Evolutionary conservation across 1,140 invertebrate species (phyloP).

Genomic region (Anagrus nilaparvatae): DNA sequence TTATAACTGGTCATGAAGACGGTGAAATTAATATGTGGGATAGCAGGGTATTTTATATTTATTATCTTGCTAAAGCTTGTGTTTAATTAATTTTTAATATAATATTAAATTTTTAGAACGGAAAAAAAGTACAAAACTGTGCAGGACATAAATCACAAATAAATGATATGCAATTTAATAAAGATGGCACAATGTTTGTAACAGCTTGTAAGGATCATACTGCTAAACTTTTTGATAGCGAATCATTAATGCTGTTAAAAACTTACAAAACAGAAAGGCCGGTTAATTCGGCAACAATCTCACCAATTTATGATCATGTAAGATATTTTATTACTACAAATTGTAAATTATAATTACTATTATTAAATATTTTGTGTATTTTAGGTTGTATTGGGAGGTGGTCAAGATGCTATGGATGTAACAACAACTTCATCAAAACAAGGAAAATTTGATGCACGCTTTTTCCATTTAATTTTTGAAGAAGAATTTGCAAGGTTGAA

Average conservation of each 20-base stretch:
- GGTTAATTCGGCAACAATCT: slow-evolving; percentile 93
- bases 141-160: slow-evolving; percentile 78
- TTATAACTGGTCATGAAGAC: slow-evolving; percentile 91
- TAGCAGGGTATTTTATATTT: slow-evolving; percentile 51
- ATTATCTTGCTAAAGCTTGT: background rate
- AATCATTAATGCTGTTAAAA: slow-evolving; percentile 76
- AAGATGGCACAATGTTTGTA: slow-evolving; percentile 92
- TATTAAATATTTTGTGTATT: slow-evolving; percentile 12
- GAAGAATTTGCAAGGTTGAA: slow-evolving; percentile 98
- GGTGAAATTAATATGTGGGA: slow-evolving; percentile 90
- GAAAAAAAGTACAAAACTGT: slow-evolving; percentile 61
- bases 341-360: background rate
- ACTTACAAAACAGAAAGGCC: slow-evolving; percentile 94
- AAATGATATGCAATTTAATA: slow-evolving; percentile 91
- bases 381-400: slow-evolving; percentile 85
- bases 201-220: slow-evolving; percentile 92
- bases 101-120: slow-evolving; percentile 49
- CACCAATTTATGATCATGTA: slow-evolving; percentile 87
- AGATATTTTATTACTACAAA: slow-evolving; percentile 21
- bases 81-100: background rate
- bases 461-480: slow-evolving; percentile 98
- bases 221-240: slow-evolving; percentile 86
- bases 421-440: slow-evolving; percentile 91
- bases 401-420: slow-evolving; percentile 98
- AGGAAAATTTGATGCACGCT: slow-evolving; percentile 97